Evolutionary conservation across 2,797 vertebrate species (phyloP).

Genomic region (Pangasius macronema): DNA sequence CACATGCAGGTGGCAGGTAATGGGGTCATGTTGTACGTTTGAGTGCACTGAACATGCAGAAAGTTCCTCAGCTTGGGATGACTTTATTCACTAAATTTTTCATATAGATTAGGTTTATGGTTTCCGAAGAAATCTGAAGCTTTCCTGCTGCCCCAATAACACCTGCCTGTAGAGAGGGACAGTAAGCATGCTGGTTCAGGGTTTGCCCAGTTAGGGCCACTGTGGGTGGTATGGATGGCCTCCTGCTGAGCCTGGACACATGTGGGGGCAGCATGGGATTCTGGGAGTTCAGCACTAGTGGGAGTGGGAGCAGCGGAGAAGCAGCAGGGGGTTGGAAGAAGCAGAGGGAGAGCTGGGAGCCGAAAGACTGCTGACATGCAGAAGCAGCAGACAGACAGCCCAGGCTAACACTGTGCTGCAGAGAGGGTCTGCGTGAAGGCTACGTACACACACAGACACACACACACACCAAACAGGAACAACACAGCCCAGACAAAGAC

Average conservation of each 20-base stretch:
- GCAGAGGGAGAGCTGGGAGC: slow-evolving; percentile 71
- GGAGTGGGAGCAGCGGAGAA: slow-evolving; percentile 27
- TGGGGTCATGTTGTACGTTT: background rate
- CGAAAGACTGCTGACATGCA: slow-evolving; percentile 60
- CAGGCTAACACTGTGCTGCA: slow-evolving; percentile 75
- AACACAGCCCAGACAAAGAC: slow-evolving; percentile 16
- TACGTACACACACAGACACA: slow-evolving; percentile 49
- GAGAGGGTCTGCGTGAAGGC: slow-evolving; percentile 69
- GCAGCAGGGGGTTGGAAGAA: slow-evolving; percentile 61
- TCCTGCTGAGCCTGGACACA: slow-evolving; percentile 52
- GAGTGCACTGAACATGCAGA: slow-evolving; percentile 17
- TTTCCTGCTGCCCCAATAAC: slow-evolving; percentile 35
- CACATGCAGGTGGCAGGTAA: slow-evolving; percentile 10
- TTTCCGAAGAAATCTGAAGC: background rate
- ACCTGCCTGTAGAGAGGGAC: slow-evolving; percentile 55
- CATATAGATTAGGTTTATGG: background rate
- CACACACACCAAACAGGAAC: slow-evolving; percentile 17
- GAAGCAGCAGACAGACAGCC: slow-evolving; percentile 71
- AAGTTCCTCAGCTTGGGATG: background rate
- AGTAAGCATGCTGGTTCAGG: slow-evolving; percentile 46
- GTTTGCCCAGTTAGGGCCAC: slow-evolving; percentile 38
- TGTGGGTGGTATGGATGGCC: slow-evolving; percentile 47
- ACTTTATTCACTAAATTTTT: background rate
- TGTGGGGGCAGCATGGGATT: slow-evolving; percentile 57
- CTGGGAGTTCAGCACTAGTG: slow-evolving; percentile 51